Percentiles rank a stretch among this genome's conserved stretches.
Evolutionary conservation across 2,888 invertebrate species (phyloP).

Genomic region (Caenorhabditis sinica): DNA sequence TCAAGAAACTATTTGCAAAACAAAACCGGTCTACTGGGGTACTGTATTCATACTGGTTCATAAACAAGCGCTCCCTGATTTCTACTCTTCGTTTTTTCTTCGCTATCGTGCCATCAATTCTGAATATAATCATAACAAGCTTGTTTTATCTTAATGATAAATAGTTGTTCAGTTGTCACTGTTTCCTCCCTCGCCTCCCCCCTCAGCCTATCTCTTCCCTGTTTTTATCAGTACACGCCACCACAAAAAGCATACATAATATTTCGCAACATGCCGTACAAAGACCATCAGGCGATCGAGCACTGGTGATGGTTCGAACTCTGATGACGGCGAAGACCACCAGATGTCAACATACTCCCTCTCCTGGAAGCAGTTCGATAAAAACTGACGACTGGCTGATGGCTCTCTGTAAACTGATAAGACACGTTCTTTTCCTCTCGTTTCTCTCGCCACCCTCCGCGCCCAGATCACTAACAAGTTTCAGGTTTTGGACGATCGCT

Average conservation of each 20-base stretch:
- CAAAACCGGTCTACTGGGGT: not conserved
- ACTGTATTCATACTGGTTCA: not conserved
- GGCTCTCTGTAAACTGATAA: slow-evolving; percentile 53
- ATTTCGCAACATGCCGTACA: slow-evolving; percentile 32
- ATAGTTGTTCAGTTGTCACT: slow-evolving; percentile 8
- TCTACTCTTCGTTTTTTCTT: not conserved
- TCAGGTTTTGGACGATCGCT: slow-evolving; percentile 50
- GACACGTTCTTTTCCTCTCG: slow-evolving; percentile 48
- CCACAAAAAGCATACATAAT: slow-evolving; percentile 39
- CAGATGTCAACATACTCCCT: slow-evolving; percentile 50
- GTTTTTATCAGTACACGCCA: slow-evolving; percentile 26
- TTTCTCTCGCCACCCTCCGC: slow-evolving; percentile 13
- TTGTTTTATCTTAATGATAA: slow-evolving; percentile 12
- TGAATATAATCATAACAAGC: slow-evolving; percentile 17
- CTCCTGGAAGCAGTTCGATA: slow-evolving; percentile 33
- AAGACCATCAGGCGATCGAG: slow-evolving; percentile 62
- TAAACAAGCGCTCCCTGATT: not conserved
- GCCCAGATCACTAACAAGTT: slow-evolving; percentile 46
- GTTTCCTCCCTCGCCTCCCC: slow-evolving; percentile 5
- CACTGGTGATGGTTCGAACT: slow-evolving; percentile 62
- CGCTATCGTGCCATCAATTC: not conserved
- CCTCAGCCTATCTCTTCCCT: not conserved
- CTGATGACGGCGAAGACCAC: slow-evolving; percentile 28
- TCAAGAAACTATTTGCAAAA: not conserved
- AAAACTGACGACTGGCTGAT: slow-evolving; percentile 10